Evolutionary conservation across 2,888 invertebrate species (phyloP), one percentile per base, ranked within the genome.

Genomic region (Gisinianus flammeolus): DNA sequence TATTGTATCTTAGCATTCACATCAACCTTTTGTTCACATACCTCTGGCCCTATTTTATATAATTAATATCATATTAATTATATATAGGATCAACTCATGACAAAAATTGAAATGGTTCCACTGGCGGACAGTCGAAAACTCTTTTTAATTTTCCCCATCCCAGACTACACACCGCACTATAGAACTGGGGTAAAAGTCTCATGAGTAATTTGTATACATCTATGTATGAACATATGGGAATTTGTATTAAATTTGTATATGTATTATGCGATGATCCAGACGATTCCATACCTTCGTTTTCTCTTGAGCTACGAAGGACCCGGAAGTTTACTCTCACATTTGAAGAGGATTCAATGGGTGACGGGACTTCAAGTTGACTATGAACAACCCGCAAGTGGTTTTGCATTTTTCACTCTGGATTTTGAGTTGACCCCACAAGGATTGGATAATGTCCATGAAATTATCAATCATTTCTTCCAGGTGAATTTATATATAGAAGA

Each of bases 281-380:
- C 97, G 26, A 92, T 92, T n/a, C 91, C 92, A 86, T 97, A 97
- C 86, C 88, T 97, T 81, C 93, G 95, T 3, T 95, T 98, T 87
- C 88, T 98, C 81, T 89, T 98, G 83, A 98, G 97, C 0, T 98
- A 98, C 87, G 98, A 98, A 88, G 97, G 97, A 0, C 92, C 94
- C 0, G 97, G 98, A 2, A 97, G 97, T 85, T 89, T 98, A 79
- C 88, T 98, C 80, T 94, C 97, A 0, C 93, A 93, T 73, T 89
- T 98, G 70, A 96, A 96, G 86, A 90, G 91, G 0, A 90, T 91
- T 79, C 95, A 96, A 2, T 98, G 97, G 97, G 95, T 94, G 71
- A 97, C 94, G 87, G 93, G 92, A 85, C 88, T 98, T 76, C 90
- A 93, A 5, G 72, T 72, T 73, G 94, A 94, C 0, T 96, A 96